Evolutionary conservation across 2,888 invertebrate species (phyloP).

Genomic region (Flabesymbios commensalis): DNA sequence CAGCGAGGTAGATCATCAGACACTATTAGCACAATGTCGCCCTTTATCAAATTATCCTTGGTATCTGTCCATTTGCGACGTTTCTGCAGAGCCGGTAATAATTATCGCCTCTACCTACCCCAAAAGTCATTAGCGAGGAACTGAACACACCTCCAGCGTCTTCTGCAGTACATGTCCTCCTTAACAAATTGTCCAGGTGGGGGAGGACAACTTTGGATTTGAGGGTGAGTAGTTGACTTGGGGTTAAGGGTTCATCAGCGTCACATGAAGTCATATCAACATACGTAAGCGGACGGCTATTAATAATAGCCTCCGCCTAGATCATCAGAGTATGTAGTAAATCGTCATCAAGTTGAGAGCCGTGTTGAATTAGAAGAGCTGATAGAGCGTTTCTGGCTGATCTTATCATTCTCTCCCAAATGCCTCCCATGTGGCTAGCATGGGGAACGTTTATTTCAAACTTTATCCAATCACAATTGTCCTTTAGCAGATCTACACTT

Average conservation of each 20-base stretch:
- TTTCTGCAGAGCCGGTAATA: constrained; percentile 22
- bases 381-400: neutral
- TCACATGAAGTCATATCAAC: neutral
- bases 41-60: neutral
- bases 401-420: constrained; percentile 6
- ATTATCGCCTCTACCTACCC: constrained; percentile 34
- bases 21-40: constrained; percentile 10
- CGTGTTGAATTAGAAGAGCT: neutral
- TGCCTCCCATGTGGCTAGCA: constrained; percentile 3
- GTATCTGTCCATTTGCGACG: constrained; percentile 27
- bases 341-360: neutral
- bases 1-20: too few relatives aligned
- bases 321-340: neutral
- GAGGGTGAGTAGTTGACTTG: constrained; percentile 19
- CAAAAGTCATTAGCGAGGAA: constrained; percentile 36
- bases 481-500: neutral
- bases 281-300: neutral
- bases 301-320: neutral
- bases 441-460: neutral
- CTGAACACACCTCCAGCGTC: constrained; percentile 33
- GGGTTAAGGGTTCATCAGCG: constrained; percentile 16
- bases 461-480: neutral
- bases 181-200: constrained; percentile 32
- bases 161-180: constrained; percentile 27
- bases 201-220: constrained; percentile 22